Percentiles rank a stretch among this genome's conserved stretches.
phyloP scores from a whole-genome alignment of 2,797 vertebrate genomes.

The Lindbergichthys nudifrons region DNA sequence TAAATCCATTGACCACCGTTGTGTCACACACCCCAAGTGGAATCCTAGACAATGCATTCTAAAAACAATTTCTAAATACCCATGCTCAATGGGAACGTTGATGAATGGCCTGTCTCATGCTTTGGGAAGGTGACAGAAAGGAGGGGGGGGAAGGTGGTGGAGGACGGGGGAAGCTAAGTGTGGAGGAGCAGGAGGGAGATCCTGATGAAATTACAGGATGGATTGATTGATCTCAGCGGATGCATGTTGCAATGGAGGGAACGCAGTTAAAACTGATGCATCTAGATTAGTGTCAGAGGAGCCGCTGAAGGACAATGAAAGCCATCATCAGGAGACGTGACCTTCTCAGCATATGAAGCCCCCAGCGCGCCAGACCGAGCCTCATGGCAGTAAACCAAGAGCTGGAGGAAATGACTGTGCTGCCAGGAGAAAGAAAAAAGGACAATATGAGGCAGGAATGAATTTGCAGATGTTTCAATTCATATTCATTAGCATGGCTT shows the following conservation, averaged over 20 bases:
- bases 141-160: background rate
- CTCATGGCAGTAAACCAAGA: conserved; percentile 68
- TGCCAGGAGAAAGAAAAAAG: conserved; percentile 43
- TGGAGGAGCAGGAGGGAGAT: conserved; percentile 45
- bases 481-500: conserved; percentile 64
- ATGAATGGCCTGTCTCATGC: conserved; percentile 72
- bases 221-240: conserved; percentile 82
- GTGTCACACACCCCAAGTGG: conserved; percentile 48
- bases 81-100: conserved; percentile 65
- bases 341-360: conserved; percentile 77
- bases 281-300: conserved; percentile 84
- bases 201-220: conserved; percentile 81
- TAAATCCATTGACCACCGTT: conserved; percentile 65
- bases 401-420: conserved; percentile 67
- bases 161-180: background rate
- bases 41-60: conserved; percentile 61
- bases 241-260: conserved; percentile 60
- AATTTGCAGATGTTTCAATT: conserved; percentile 71
- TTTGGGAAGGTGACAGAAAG: conserved; percentile 41
- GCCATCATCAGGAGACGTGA: conserved; percentile 76
- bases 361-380: conserved; percentile 39
- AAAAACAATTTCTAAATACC: conserved; percentile 76
- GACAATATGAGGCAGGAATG: conserved; percentile 50
- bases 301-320: conserved; percentile 81
- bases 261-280: conserved; percentile 81